These are phyloP conservation scores for Danaus chrysippus DNA, from an alignment of 2,888 invertebrate species.

Conservation along the genomic window DNA sequence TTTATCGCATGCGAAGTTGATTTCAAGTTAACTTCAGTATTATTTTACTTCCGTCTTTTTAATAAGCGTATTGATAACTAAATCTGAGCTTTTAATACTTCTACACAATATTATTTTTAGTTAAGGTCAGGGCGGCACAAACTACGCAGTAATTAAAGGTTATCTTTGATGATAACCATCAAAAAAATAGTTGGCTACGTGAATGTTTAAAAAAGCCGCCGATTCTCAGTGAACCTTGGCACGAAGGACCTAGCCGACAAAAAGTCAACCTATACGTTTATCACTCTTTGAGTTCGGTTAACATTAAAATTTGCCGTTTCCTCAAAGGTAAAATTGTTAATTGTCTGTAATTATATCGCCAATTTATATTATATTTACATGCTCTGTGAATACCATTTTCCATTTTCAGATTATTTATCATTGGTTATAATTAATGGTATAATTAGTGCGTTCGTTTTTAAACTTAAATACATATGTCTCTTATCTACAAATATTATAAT, in stretches of 20 bases:
- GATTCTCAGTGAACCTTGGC: constrained; percentile 59
- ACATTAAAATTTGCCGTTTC: constrained; percentile 28
- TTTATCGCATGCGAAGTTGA: neutral
- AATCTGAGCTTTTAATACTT: constrained; percentile 50
- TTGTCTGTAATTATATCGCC: constrained; percentile 24
- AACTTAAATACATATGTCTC: too few relatives aligned
- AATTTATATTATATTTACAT: constrained; percentile 24
- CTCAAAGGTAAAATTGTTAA: constrained; percentile 33
- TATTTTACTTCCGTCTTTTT: constrained; percentile 22
- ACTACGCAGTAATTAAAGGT: constrained; percentile 78
- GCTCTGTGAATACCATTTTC: constrained; percentile 21
- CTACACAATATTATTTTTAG: constrained; percentile 57
- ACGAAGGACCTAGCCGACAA: constrained; percentile 55
- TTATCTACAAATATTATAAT: too few relatives aligned
- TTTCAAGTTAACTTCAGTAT: constrained; percentile 13
- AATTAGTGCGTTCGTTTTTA: too few relatives aligned
- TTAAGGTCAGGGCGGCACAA: constrained; percentile 76
- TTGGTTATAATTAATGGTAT: neutral
- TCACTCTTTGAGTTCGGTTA: constrained; percentile 32
- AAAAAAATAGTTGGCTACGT: constrained; percentile 74
- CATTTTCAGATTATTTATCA: constrained; percentile 21
- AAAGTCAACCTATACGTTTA: constrained; percentile 58
- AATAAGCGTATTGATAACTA: constrained; percentile 31
- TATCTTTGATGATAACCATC: constrained; percentile 78
- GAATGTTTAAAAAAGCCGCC: constrained; percentile 69